Conservation (phyloP, 2,113 vertebrate species). For the Urocynchramus pylzowi region DNA sequence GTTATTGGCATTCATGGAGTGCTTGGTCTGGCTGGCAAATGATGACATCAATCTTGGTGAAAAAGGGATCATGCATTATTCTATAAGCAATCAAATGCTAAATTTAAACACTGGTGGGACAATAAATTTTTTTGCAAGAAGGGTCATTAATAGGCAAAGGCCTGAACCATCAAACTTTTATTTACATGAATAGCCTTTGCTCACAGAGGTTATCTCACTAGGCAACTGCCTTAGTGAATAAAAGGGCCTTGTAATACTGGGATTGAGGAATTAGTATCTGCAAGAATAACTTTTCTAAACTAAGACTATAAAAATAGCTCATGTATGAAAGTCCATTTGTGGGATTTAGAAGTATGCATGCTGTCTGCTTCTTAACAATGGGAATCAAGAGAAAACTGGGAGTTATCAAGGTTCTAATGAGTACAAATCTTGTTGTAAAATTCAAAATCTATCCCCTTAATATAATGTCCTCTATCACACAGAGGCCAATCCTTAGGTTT, state of each 20-base stretch:
- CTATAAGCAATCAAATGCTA: slow-evolving; percentile 23
- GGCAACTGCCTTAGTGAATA: background rate
- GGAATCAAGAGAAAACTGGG: background rate
- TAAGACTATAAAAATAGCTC: no score
- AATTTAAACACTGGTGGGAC: slow-evolving; percentile 17
- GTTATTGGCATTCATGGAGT: slow-evolving; percentile 29
- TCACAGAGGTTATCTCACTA: background rate
- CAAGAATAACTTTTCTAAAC: background rate
- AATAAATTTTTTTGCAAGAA: slow-evolving; percentile 11
- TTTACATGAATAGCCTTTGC: background rate
- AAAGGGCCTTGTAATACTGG: background rate
- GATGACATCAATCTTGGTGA: slow-evolving; percentile 15
- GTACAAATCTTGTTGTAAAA: background rate
- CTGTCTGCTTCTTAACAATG: background rate
- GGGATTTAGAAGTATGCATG: background rate
- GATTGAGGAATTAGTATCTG: background rate
- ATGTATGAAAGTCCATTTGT: background rate
- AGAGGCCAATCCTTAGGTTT: background rate
- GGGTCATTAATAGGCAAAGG: background rate
- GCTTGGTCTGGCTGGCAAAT: slow-evolving; percentile 11
- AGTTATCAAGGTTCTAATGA: background rate
- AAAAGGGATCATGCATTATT: slow-evolving; percentile 41
- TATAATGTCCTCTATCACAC: background rate
- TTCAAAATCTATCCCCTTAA: background rate
- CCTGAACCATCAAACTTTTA: background rate